These are phyloP conservation scores for Sphaerophoria taeniata DNA, from an alignment of 2,888 invertebrate genomes.

Conservation along the genomic window DNA sequence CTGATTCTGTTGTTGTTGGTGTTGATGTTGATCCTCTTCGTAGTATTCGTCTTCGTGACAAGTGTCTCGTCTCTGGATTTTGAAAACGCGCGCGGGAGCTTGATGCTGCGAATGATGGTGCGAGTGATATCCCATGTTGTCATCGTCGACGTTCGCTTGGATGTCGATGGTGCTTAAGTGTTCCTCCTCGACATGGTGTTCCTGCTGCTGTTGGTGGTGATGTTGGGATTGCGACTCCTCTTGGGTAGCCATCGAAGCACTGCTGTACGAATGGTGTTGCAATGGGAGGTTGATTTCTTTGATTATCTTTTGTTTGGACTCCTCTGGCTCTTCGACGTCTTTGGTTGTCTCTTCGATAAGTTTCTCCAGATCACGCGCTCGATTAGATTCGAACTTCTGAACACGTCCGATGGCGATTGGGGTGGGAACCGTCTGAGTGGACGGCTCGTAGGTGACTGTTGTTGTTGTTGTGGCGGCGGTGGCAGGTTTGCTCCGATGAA, in stretches of 20 bases:
- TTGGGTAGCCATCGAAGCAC: constrained; percentile 14
- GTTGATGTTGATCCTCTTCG: constrained; percentile 77
- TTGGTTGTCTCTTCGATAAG: constrained; percentile 82
- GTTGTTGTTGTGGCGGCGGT: constrained; percentile 68
- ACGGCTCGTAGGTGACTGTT: constrained; percentile 69
- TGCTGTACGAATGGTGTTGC: constrained; percentile 75
- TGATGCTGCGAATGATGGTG: constrained; percentile 62
- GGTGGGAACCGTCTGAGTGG: constrained; percentile 29
- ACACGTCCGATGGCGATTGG: constrained; percentile 59
- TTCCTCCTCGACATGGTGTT: constrained; percentile 71
- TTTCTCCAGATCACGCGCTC: constrained; percentile 81
- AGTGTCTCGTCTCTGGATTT: constrained; percentile 80
- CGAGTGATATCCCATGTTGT: constrained; percentile 77
- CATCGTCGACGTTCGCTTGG: constrained; percentile 80
- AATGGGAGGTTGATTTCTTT: constrained; percentile 78
- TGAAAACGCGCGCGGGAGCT: constrained; percentile 78
- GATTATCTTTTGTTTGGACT: constrained; percentile 79
- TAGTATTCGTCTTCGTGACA: constrained; percentile 77
- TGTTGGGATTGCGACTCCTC: constrained; percentile 55
- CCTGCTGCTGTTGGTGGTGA: constrained; percentile 53
- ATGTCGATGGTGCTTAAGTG: constrained; percentile 79
- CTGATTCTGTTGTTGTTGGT: constrained; percentile 75
- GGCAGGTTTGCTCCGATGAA: constrained; percentile 76
- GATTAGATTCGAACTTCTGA: constrained; percentile 75
- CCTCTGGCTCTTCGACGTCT: constrained; percentile 82